Base-by-base conservation (phyloP, 2,113 vertebrate genomes). In the Hippotragus niger region DNA sequence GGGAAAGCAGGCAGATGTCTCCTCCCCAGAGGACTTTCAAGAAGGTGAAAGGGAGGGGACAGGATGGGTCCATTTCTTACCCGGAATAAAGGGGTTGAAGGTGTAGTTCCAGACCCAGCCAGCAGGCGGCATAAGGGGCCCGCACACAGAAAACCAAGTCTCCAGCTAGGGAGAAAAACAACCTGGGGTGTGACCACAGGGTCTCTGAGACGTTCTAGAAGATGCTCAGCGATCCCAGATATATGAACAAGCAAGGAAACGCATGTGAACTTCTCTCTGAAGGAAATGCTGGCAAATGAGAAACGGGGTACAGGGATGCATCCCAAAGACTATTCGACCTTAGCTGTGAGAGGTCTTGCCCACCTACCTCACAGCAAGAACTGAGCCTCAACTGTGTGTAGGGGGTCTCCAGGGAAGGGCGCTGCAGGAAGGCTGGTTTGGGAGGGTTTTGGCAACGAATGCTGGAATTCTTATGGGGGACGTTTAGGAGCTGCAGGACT, bases 51-150 rank as follows among this genome's bases (percentile, higher is more conserved):
- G 33, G 23, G 17, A 78, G 16, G 6, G 60, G 67, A 16, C 17
- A 52, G 60, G 47, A 33, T 45, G 19, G 27, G 33, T 33, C 5
- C 31, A 7, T 86, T 58, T 85, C 52, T 88, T 82, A 88, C 88
- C 17, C 1, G 2, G 36, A 82, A 10, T 47, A 16, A 74, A 71
- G 43, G 67, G n/a, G 45, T 15, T 58, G 57, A 71, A 92, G 40
- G 36, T 90, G 95, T 40, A 90, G 31, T 97, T 97, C 92, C 88
- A 94, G 36, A 2, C 12, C 21, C 11, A 40, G 29, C 81, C 95
- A 93, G 97, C 82, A 94, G 96, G 92, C 71, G 97, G 91, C 6
- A 2, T 0, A 55, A 33, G 16, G 58, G 58, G 16, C 14, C 29
- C 12, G 5, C 57, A 82, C 76, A 81, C 12, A 67, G 33, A 52